Base-by-base conservation (phyloP, 2,888 invertebrate species). In the Drosophila engyochracea region DNA sequence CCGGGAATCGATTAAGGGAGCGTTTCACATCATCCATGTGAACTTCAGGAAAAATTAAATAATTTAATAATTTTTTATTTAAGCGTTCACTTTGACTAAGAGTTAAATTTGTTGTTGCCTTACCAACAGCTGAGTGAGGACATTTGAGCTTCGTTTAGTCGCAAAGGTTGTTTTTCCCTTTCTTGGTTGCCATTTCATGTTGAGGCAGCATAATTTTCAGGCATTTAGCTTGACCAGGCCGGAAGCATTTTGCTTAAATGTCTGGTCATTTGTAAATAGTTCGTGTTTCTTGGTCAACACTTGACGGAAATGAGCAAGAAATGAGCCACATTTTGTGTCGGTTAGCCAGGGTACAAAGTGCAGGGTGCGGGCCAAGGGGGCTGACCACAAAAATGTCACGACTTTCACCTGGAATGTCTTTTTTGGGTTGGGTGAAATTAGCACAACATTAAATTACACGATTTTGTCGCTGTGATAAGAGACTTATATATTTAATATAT, bases 391-490 rank as follows among this genome's bases (percentile, higher is more conserved):
- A 89, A 89, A 87, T 89, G 90, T 90, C 89, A 85, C 74, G 90
- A 85, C 89, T 81, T 79, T 81, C 74, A 90, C 85, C 90, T 85
- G 85, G 63, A 59, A 58, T 69, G 60, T 25, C 35, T 58, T 59
- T 67, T 49, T 58, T 58, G 70, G 69, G 60, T 66, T 61, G 70
- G 80, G 44, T 69, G 89, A 89, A 90, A 90, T 90, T 90, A 88
- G 86, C 88, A 88, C 90, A 89, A 90, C 89, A 88, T 88, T 90
- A 88, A 90, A 89, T 90, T 74, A 89, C 89, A 89, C 77, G 88
- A 88, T 88, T 88, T 82, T 62, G 75, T 59, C 75, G 74, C 85
- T 58, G 67, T 80, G 87, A 87, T 87, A 87, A 85, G 65, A 73
- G 47, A n/a, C 69, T 31, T 64, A 61, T 64, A 61, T 58, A 71